These are phyloP conservation scores for Kryptolebias marmoratus DNA, from an alignment of 2,113 vertebrate species.

Conservation along the genomic window DNA sequence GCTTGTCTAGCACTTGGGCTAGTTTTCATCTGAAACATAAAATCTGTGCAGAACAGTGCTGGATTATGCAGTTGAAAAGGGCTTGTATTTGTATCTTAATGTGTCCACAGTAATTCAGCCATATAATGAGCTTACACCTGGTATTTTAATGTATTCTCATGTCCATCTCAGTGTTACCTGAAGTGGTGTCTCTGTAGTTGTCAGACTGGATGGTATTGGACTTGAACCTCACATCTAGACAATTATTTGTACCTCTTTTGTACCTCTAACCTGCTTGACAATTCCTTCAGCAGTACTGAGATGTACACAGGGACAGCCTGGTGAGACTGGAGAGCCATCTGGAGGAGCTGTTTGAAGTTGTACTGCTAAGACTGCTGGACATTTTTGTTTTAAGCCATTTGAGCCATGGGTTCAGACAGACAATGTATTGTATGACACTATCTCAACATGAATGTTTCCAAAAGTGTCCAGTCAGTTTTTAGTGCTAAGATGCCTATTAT, in stretches of 20 bases:
- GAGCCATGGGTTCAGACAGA: too few species aligned
- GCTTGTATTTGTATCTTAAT: neutral
- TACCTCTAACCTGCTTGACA: slow-evolving; percentile 41
- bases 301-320: slow-evolving; percentile 47
- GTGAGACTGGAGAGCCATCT: slow-evolving; percentile 65
- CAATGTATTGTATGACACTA: neutral
- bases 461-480: slow-evolving; percentile 9
- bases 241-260: too few species aligned
- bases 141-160: neutral
- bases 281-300: slow-evolving; percentile 31
- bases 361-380: slow-evolving; percentile 38
- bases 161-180: slow-evolving; percentile 8
- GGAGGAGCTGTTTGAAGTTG: slow-evolving; percentile 52
- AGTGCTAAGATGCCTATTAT: slow-evolving; percentile 34
- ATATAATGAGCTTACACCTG: neutral
- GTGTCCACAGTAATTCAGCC: neutral
- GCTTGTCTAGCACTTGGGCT: slow-evolving; percentile 40
- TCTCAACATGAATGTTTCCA: slow-evolving; percentile 18
- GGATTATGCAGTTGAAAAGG: neutral
- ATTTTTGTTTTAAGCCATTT: slow-evolving; percentile 40
- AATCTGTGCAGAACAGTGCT: neutral
- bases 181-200: slow-evolving; percentile 25
- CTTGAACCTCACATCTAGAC: slow-evolving; percentile 4
- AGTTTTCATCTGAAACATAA: slow-evolving; percentile 32
- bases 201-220: neutral